These are phyloP conservation scores for Drosophila sproati DNA, from an alignment of 1,140 invertebrate genomes.

Conservation along the genomic window DNA sequence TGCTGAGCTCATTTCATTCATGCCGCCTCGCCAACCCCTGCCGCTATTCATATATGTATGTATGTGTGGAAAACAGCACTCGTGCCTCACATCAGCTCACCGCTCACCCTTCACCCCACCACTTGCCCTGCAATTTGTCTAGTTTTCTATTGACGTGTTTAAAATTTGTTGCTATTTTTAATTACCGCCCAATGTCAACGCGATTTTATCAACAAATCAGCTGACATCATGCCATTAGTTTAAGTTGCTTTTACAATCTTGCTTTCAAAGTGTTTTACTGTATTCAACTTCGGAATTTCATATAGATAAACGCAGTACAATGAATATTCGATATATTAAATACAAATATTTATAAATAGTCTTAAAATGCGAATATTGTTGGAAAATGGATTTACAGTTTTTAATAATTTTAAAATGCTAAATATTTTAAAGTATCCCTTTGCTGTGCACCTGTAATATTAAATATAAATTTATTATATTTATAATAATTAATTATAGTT, in stretches of 20 bases:
- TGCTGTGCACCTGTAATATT: too few species aligned
- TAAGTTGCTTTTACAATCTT: conserved; percentile 7
- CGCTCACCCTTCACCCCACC: too few species aligned
- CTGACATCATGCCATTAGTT: conserved; percentile 23
- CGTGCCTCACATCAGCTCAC: neutral
- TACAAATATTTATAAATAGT: too few species aligned
- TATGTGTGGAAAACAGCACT: too few species aligned
- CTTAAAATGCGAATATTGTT: too few species aligned
- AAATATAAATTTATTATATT: too few species aligned
- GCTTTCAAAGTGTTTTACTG: neutral
- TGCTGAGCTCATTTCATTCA: conserved; percentile 69
- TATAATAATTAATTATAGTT: too few species aligned
- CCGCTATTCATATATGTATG: neutral
- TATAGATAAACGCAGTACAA: too few species aligned
- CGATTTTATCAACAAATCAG: conserved; percentile 39
- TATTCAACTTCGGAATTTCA: neutral
- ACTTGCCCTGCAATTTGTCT: conserved; percentile 14
- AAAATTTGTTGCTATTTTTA: conserved; percentile 64
- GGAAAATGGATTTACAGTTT: too few species aligned
- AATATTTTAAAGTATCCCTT: too few species aligned
- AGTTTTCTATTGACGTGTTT: conserved; percentile 20
- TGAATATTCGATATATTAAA: too few species aligned
- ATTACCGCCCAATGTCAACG: conserved; percentile 67
- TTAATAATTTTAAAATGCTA: too few species aligned
- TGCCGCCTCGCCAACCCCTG: conserved; percentile 38